Evolutionary conservation across 2,113 vertebrate genomes (phyloP), one percentile per base, ranked within the genome.

Genomic region (Pipa parva): DNA sequence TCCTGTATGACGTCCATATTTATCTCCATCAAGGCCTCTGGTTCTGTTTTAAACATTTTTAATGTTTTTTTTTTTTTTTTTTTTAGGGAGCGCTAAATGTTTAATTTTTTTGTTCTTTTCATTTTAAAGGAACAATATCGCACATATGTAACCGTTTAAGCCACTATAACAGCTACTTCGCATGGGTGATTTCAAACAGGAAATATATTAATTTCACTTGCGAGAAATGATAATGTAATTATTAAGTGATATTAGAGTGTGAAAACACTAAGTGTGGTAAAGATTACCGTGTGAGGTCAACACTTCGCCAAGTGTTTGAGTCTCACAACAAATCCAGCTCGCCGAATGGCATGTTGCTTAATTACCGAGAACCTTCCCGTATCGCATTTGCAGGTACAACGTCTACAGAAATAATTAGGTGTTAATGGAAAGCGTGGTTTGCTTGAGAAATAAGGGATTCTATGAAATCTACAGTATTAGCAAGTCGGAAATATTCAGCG

Each of bases 141-240:
- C 42, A 46, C n/a, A 3, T 46, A 1, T 12, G 46, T 49, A 7
- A 49, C 20, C 12, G 20, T 8, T 48, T 48, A 5, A n/a, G 7
- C 20, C 11, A 15, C 39, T 42, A 4, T 7, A 15, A n/a, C 26
- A n/a, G n/a, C n/a, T 36, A 8, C 29, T 57, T 33, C 33, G 21
- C 22, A 12, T 31, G 55, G 27, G 29, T 58, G 18, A 37, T 58
- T 58, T 58, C 2, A 37, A 36, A 37, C 31, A 36, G 55, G 29
- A 58, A 58, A 58, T 36, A 36, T 22, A 58, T 58, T 58, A 58
- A 58, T 33, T 58, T 58, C 11, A 58, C 18, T 20, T 58, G 55
- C 22, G 29, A 58, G 18, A 29, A 58, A 58, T 22, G 18, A 58
- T 36, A 58, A 58, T 58, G 29, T 58, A 37, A 36, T 58, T 58